Conservation (phyloP, 2,113 vertebrate species). For the Tautogolabrus adspersus region DNA sequence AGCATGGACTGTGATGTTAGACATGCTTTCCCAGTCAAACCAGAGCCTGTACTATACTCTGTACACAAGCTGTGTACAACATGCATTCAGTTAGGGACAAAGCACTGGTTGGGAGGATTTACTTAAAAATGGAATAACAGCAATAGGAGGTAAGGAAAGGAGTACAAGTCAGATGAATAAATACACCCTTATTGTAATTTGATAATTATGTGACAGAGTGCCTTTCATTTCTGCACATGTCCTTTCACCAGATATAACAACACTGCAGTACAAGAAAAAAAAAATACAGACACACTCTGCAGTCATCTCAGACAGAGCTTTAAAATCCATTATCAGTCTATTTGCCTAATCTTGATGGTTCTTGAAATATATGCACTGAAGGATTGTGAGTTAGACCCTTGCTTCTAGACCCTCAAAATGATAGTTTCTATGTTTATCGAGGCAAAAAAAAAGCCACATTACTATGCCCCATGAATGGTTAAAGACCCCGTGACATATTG, state of each 20-base stretch:
- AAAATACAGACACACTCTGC: background rate
- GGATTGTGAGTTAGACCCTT: background rate
- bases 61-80: background rate
- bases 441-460: background rate
- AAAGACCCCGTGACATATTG: conserved; percentile 54
- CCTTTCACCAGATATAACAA: background rate
- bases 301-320: conserved; percentile 28
- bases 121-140: background rate
- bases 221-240: background rate
- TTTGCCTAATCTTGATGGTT: conserved; percentile 30
- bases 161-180: background rate
- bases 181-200: background rate
- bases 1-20: background rate
- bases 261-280: conserved; percentile 3
- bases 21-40: conserved; percentile 5
- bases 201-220: too few relatives aligned
- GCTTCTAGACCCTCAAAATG: conserved; percentile 23
- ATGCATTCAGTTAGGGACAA: background rate
- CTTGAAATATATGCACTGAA: conserved; percentile 14
- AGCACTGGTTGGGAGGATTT: background rate
- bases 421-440: background rate
- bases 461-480: conserved; percentile 8
- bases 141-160: background rate
- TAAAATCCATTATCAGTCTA: conserved; percentile 29
- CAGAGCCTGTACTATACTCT: background rate